phyloP scores from a whole-genome alignment of 2,888 invertebrate species.

The Plusia festucae region DNA sequence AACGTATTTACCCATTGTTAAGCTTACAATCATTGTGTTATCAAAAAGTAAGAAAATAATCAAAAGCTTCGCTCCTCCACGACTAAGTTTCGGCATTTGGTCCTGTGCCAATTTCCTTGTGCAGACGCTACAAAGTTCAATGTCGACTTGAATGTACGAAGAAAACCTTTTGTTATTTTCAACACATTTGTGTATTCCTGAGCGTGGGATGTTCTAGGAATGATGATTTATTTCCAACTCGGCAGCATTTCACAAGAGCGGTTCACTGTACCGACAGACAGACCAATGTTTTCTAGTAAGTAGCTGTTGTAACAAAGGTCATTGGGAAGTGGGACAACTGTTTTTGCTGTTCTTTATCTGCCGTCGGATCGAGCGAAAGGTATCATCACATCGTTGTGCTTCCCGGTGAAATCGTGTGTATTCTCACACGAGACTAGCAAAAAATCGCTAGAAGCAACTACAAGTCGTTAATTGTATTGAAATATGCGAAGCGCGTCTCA shows the following conservation, averaged over 20 bases:
- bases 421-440: constrained; percentile 82
- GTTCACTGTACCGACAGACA: constrained; percentile 46
- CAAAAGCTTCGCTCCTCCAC: constrained; percentile 48
- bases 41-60: constrained; percentile 27
- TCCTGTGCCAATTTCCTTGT: constrained; percentile 80
- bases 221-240: constrained; percentile 45
- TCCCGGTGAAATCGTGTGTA: constrained; percentile 85
- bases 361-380: constrained; percentile 86
- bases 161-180: constrained; percentile 56
- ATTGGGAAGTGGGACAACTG: constrained; percentile 84
- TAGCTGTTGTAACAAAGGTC: constrained; percentile 81
- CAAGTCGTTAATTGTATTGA: constrained; percentile 80
- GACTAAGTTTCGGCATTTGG: constrained; percentile 69
- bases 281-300: constrained; percentile 69
- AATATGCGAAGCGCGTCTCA: constrained; percentile 73
- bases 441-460: constrained; percentile 72
- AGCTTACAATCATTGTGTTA: constrained; percentile 12
- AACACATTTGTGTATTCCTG: constrained; percentile 39
- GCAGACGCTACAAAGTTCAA: constrained; percentile 78
- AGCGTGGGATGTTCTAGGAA: constrained; percentile 30
- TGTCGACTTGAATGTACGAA: constrained; percentile 68
- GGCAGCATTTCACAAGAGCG: constrained; percentile 51
- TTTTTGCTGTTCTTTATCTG: constrained; percentile 82
- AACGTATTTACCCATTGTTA: constrained; percentile 35
- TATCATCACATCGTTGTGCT: constrained; percentile 78